Evolutionary conservation across 2,888 invertebrate species (phyloP).

Genomic region (Ceratothoa steindachneri): DNA sequence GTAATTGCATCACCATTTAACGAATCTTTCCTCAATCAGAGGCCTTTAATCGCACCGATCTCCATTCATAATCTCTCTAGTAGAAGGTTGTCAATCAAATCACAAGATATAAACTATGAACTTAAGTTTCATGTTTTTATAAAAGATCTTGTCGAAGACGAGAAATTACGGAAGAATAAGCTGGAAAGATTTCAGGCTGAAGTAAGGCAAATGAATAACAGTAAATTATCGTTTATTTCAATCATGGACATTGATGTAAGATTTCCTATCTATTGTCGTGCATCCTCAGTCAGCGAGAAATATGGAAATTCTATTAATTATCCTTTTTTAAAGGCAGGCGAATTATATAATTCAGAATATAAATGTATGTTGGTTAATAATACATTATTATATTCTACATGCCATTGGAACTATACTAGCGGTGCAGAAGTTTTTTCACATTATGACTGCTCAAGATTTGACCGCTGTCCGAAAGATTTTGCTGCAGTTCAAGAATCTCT

Average conservation of each 20-base stretch:
- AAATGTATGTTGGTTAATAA: conserved; percentile 18
- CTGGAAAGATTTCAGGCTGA: background rate
- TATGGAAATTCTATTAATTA: conserved; percentile 9
- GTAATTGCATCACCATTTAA: background rate
- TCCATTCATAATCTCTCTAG: background rate
- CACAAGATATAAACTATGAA: background rate
- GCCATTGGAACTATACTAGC: conserved; percentile 25
- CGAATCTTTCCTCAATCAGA: too few relatives aligned
- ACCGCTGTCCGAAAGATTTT: conserved; percentile 29
- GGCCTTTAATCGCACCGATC: too few relatives aligned
- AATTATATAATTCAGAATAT: conserved; percentile 9
- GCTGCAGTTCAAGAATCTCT: background rate
- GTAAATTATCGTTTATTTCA: background rate
- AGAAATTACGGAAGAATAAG: background rate
- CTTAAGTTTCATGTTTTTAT: conserved; percentile 8
- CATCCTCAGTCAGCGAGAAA: background rate
- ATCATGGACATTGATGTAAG: conserved; percentile 11
- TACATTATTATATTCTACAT: conserved; percentile 10
- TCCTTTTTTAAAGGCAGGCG: conserved; percentile 18
- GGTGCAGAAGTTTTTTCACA: conserved; percentile 24
- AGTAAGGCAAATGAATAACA: background rate
- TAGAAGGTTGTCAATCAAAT: background rate
- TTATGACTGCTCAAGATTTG: conserved; percentile 16
- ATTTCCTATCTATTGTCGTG: conserved; percentile 9
- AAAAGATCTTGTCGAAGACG: background rate